These are phyloP conservation scores for Malacoctenus gilli DNA, from an alignment of 2,797 vertebrate species.

Conservation along the genomic window DNA sequence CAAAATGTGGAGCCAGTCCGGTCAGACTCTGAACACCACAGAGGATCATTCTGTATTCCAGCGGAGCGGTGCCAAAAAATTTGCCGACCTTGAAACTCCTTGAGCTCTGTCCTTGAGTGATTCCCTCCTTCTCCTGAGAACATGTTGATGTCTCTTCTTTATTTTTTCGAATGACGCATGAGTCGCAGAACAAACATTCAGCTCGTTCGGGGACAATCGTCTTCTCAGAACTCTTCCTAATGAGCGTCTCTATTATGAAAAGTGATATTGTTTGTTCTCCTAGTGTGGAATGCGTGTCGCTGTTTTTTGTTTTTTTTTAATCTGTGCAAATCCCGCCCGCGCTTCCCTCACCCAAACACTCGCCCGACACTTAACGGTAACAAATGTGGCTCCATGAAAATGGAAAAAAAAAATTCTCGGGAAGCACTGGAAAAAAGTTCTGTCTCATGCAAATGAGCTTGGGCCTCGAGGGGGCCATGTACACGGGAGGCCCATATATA, in stretches of 20 bases:
- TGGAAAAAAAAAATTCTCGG: conserved; percentile 46
- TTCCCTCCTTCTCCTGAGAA: no score
- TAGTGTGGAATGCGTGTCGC: conserved; percentile 32
- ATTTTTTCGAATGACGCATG: no score
- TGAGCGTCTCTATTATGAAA: conserved; percentile 20
- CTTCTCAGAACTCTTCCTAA: conserved; percentile 17
- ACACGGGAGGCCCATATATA: conserved; percentile 31
- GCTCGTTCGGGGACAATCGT: no score
- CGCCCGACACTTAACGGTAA: conserved; percentile 32
- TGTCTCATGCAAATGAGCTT: conserved; percentile 66
- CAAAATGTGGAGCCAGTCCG: no score
- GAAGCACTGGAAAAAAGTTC: conserved; percentile 27
- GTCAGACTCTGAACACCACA: no score
- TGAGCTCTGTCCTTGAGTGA: no score
- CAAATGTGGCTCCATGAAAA: conserved; percentile 3
- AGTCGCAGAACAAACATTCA: no score
- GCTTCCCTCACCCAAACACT: background rate
- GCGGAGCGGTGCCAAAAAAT: no score
- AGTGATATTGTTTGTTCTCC: conserved; percentile 34
- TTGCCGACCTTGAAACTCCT: no score
- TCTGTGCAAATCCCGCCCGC: conserved; percentile 3
- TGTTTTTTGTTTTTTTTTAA: conserved; percentile 24
- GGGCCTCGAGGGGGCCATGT: conserved; percentile 12
- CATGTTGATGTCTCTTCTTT: no score
- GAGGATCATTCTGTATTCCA: no score